These are phyloP conservation scores for Acronicta leporina DNA, from an alignment of 2,888 invertebrate species.

Conservation along the genomic window DNA sequence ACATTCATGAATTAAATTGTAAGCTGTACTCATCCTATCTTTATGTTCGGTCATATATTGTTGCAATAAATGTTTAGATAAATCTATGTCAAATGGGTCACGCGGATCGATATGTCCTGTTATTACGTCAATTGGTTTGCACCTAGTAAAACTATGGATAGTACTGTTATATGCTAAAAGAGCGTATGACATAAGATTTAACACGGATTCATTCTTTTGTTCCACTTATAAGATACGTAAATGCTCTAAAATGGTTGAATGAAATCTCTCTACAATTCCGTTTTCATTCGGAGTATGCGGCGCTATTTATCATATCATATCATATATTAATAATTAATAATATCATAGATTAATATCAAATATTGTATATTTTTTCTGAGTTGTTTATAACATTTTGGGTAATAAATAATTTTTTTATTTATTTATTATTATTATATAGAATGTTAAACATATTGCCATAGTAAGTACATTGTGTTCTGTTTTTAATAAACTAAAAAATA, in stretches of 20 bases:
- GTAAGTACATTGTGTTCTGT: no score
- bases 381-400: no score
- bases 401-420: no score
- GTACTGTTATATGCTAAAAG: background rate
- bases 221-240: slow-evolving; percentile 1
- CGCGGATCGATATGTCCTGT: slow-evolving; percentile 51
- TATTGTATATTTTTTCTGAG: no score
- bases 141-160: slow-evolving; percentile 46
- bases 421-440: no score
- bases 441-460: no score
- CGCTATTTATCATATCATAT: no score
- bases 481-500: no score
- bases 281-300: slow-evolving; percentile 23
- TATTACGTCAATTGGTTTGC: slow-evolving; percentile 46
- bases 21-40: slow-evolving; percentile 37
- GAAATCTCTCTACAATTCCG: slow-evolving; percentile 32
- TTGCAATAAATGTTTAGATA: slow-evolving; percentile 45
- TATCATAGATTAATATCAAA: no score
- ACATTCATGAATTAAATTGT: slow-evolving; percentile 35
- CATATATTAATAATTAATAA: no score
- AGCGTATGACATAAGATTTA: slow-evolving; percentile 10
- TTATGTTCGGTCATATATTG: slow-evolving; percentile 42
- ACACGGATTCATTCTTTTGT: background rate
- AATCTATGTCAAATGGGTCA: slow-evolving; percentile 46
- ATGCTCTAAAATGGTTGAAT: slow-evolving; percentile 39